Percentiles rank a stretch among this genome's conserved stretches.
Evolutionary conservation across 2,888 invertebrate species (phyloP).

Genomic region (Taenaris catops): DNA sequence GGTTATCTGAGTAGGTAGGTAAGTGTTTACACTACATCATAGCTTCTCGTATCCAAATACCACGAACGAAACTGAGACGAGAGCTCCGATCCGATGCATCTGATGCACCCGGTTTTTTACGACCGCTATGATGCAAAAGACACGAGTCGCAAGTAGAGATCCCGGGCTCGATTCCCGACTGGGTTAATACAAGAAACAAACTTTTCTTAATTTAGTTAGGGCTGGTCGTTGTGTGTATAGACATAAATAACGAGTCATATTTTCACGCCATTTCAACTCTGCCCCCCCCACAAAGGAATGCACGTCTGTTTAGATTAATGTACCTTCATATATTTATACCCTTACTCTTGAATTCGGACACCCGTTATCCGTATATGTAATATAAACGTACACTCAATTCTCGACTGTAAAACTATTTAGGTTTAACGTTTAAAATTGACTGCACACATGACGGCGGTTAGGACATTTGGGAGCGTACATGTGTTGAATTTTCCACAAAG

Average conservation of each 20-base stretch:
- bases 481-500: slow-evolving; percentile 72
- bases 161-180: no score
- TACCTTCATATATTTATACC: slow-evolving; percentile 74
- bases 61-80: no score
- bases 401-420: slow-evolving; percentile 2
- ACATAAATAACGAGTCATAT: slow-evolving; percentile 74
- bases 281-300: slow-evolving; percentile 68
- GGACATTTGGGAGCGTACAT: slow-evolving; percentile 25
- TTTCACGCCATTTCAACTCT: slow-evolving; percentile 76
- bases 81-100: no score
- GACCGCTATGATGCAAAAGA: no score
- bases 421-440: slow-evolving; percentile 24
- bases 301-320: slow-evolving; percentile 75
- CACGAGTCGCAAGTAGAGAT: no score
- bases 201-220: no score
- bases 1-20: no score
- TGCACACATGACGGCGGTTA: slow-evolving; percentile 19
- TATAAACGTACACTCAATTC: slow-evolving; percentile 28
- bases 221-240: no score
- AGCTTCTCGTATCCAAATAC: no score
- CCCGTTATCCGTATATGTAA: slow-evolving; percentile 38
- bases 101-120: no score
- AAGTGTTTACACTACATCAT: no score
- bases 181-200: no score
- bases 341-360: slow-evolving; percentile 50